Conservation (phyloP, 2,888 invertebrate species). For the Stenotaenia linearis region DNA sequence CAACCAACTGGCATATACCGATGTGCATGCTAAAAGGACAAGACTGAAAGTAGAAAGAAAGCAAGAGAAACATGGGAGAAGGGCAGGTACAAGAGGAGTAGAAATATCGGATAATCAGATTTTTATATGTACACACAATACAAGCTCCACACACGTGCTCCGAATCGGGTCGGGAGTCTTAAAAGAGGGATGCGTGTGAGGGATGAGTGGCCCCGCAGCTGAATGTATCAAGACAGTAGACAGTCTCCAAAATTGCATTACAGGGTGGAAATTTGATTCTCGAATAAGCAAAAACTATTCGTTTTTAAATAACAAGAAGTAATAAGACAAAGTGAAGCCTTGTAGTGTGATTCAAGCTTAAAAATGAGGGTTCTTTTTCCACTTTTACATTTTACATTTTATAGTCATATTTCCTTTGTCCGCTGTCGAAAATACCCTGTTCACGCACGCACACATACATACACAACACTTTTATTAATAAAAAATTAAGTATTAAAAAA, state of each 20-base stretch:
- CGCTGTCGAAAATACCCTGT: slow-evolving; percentile 32
- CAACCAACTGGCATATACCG: slow-evolving; percentile 3
- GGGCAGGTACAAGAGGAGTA: slow-evolving; percentile 20
- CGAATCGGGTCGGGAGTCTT: slow-evolving; percentile 26
- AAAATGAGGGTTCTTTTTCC: background rate
- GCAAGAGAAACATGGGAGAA: slow-evolving; percentile 1
- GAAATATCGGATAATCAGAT: slow-evolving; percentile 23
- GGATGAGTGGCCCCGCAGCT: slow-evolving; percentile 16
- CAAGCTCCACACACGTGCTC: slow-evolving; percentile 26
- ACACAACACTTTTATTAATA: background rate
- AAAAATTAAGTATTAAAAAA: background rate
- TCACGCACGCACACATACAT: slow-evolving; percentile 26
- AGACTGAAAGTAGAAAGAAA: background rate
- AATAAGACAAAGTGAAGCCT: background rate
- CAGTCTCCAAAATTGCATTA: slow-evolving; percentile 8
- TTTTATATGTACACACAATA: slow-evolving; percentile 21
- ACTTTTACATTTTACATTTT: background rate
- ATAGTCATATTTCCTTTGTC: slow-evolving; percentile 28
- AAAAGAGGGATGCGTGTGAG: background rate
- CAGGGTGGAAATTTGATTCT: background rate
- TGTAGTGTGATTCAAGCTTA: slow-evolving; percentile 24
- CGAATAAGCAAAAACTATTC: background rate
- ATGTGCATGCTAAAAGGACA: slow-evolving; percentile 17
- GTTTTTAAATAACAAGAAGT: background rate
- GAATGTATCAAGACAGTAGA: slow-evolving; percentile 7